These are phyloP conservation scores for Antitype chi DNA, from an alignment of 2,888 invertebrate genomes.

Conservation along the genomic window DNA sequence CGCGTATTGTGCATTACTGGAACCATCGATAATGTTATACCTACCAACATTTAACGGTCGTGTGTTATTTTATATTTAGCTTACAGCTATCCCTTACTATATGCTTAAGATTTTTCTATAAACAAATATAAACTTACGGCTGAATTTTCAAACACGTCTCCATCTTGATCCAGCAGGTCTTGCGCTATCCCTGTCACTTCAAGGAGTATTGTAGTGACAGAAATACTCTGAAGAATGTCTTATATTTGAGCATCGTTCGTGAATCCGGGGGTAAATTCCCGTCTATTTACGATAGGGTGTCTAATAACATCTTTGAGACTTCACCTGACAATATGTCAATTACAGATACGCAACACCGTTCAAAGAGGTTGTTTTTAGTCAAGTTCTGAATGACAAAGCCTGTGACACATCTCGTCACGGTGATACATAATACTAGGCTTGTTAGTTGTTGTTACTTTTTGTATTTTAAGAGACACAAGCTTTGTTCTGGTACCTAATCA, in stretches of 20 bases:
- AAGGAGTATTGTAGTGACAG: background rate
- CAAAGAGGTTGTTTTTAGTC: background rate
- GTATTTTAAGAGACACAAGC: background rate
- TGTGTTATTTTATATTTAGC: conserved; percentile 65
- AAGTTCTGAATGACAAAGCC: background rate
- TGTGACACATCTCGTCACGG: background rate
- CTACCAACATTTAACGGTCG: conserved; percentile 55
- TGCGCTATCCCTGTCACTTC: background rate
- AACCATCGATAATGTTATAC: conserved; percentile 60
- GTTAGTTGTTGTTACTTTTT: background rate
- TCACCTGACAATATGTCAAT: background rate
- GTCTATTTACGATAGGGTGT: background rate
- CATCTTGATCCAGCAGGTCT: no score
- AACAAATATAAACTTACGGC: background rate
- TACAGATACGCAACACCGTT: background rate
- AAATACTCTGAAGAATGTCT: background rate
- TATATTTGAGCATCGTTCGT: background rate
- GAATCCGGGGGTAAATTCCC: no score
- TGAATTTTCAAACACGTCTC: background rate
- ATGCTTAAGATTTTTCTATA: background rate
- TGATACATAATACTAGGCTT: background rate
- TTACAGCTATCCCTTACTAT: conserved; percentile 50
- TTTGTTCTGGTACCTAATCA: background rate
- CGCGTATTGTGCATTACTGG: conserved; percentile 61
- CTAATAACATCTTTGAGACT: background rate